Base-by-base conservation (phyloP, 37 sponge, comb jelly and placozoan genomes). In the Theonella swinhoei region DNA sequence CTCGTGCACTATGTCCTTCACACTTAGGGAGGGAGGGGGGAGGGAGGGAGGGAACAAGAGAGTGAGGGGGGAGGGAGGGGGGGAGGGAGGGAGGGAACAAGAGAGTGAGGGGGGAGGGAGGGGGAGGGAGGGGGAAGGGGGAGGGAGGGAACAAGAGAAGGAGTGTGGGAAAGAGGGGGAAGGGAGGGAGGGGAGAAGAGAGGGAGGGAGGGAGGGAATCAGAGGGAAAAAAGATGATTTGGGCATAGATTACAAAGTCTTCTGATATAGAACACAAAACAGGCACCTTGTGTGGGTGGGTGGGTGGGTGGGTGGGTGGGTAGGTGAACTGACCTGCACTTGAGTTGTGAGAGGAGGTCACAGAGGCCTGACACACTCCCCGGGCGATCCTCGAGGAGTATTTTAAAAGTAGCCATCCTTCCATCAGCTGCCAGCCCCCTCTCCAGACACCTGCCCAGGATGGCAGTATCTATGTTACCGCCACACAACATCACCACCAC, bases 391-490 rank as follows among this genome's bases (percentile, higher is more conserved):
- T 74, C 38, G 19, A 95, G 78, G 19, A 58, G 31, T n/a, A 95
- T 90, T 19, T 61, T 75, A 59, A 92, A 90, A 28, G 74, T 70
- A n/a, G 85, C 78, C 30, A 95, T 64, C 39, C 96, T 71, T 5
- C 88, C 85, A 62, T 95, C 96, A 74, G 92, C 88, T 24, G 93
- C 96, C 58, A 95, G 70, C 1, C 96, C 96, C 76, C 96, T 43
- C 80, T 95, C 93, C 70, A 95, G 40, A 76, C 96, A 95, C 54
- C 96, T 60, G 0, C 93, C 93, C 19, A 95, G 80, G 5, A 90
- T 70, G 5, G 93, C 77, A 0, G 96, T 95, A 77, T 95, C 96
- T 33, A 95, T 95, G 67, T 95, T 95, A 8, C 93, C 92, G 24
- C 96, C 96, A 80, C 90, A 90, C 42, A 95, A 69, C 71, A 85